phyloP scores from a whole-genome alignment of 2,797 vertebrate genomes.

The Sparidentex hasta region DNA sequence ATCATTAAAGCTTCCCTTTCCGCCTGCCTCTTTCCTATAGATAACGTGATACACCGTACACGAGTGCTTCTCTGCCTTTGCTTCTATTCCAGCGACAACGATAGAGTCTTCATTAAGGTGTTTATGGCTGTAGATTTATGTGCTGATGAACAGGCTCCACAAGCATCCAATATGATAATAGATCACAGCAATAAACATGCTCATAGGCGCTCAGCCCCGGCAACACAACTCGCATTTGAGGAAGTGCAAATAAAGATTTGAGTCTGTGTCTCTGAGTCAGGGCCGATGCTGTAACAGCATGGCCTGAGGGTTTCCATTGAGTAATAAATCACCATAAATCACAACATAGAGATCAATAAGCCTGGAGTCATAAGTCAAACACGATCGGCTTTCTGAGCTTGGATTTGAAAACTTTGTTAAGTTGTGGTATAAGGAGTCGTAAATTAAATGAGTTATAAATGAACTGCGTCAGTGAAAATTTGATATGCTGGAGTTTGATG shows the following conservation, averaged over 20 bases:
- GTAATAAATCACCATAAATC: slow-evolving; percentile 69
- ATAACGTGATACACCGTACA: slow-evolving; percentile 58
- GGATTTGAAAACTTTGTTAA: slow-evolving; percentile 40
- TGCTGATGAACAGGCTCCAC: slow-evolving; percentile 55
- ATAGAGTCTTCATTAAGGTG: slow-evolving; percentile 69
- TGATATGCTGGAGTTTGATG: slow-evolving; percentile 20
- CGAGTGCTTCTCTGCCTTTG: slow-evolving; percentile 30
- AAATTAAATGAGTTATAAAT: slow-evolving; percentile 36
- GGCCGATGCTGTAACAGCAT: slow-evolving; percentile 26
- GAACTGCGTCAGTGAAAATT: neutral
- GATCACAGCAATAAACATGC: slow-evolving; percentile 72
- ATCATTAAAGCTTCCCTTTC: slow-evolving; percentile 73
- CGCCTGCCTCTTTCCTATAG: slow-evolving; percentile 56
- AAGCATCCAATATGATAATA: slow-evolving; percentile 69
- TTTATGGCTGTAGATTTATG: slow-evolving; percentile 75
- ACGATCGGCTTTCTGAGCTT: slow-evolving; percentile 6
- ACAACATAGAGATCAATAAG: slow-evolving; percentile 61
- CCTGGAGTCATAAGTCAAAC: slow-evolving; percentile 21
- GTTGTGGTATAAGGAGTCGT: slow-evolving; percentile 16
- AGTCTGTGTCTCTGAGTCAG: slow-evolving; percentile 34
- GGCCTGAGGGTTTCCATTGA: slow-evolving; percentile 43
- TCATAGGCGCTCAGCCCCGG: neutral
- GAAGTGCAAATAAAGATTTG: slow-evolving; percentile 67
- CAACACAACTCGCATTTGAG: slow-evolving; percentile 49
- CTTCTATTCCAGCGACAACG: slow-evolving; percentile 37